These are phyloP conservation scores for Ecdyonurus torrentis DNA, from an alignment of 2,888 invertebrate species.

Conservation along the genomic window DNA sequence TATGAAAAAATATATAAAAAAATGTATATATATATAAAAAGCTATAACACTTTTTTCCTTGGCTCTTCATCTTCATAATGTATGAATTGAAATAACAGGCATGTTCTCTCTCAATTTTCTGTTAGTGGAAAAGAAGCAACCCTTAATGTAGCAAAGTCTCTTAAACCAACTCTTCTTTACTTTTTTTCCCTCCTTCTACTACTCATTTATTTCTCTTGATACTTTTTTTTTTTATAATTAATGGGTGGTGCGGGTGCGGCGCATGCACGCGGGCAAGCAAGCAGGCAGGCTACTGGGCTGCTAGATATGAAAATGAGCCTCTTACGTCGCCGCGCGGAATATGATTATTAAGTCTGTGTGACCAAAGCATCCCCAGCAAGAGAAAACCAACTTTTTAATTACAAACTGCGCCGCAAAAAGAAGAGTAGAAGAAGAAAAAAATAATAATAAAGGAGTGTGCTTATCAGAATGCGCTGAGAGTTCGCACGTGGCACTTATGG, in stretches of 20 bases:
- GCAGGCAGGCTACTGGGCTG: not conserved
- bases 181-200: not conserved
- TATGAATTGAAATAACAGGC: not conserved
- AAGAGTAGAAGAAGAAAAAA: too few species aligned
- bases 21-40: too few species aligned
- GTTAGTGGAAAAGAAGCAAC: not conserved
- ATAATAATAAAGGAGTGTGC: too few species aligned
- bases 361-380: not conserved
- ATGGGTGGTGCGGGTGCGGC: not conserved
- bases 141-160: not conserved
- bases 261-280: not conserved
- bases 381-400: not conserved
- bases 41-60: not conserved
- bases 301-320: slow-evolving; percentile 2
- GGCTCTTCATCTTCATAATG: not conserved
- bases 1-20: too few species aligned
- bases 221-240: slow-evolving; percentile 2
- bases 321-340: not conserved
- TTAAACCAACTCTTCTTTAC: not conserved
- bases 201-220: slow-evolving; percentile 3
- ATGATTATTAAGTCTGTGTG: not conserved
- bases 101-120: not conserved
- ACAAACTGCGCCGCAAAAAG: not conserved
- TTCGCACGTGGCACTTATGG: not conserved
- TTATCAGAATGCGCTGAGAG: not conserved